Evolutionary conservation across 2,888 invertebrate genomes (phyloP).

Genomic region (Drosophila yooni): DNA sequence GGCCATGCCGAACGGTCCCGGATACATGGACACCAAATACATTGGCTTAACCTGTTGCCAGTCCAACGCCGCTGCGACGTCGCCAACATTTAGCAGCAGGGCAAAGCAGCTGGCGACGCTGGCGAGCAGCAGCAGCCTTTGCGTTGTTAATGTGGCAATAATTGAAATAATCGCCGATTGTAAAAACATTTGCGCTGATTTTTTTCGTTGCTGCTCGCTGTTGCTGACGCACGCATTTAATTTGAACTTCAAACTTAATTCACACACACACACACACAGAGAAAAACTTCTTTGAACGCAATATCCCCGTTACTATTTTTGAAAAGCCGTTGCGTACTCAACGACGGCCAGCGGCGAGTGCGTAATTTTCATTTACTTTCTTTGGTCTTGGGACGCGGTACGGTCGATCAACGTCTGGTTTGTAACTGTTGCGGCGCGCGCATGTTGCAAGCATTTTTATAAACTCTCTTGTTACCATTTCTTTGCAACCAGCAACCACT

Average conservation of each 20-base stretch:
- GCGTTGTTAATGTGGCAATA: conserved; percentile 55
- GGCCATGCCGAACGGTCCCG: conserved; percentile 60
- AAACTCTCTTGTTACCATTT: conserved; percentile 66
- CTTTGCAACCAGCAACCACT: conserved; percentile 44
- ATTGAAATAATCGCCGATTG: conserved; percentile 58
- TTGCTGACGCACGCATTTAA: conserved; percentile 67
- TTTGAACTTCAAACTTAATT: conserved; percentile 56
- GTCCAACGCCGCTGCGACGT: conserved; percentile 66
- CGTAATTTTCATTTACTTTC: conserved; percentile 42
- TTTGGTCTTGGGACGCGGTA: conserved; percentile 34
- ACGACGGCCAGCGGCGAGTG: conserved; percentile 2
- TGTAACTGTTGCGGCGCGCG: conserved; percentile 73
- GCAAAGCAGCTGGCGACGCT: conserved; percentile 25
- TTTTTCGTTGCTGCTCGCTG: conserved; percentile 37
- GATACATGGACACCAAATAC: conserved; percentile 83
- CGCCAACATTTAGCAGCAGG: conserved; percentile 48
- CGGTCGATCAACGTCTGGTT: conserved; percentile 61
- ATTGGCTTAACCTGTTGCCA: conserved; percentile 84
- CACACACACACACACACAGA: conserved; percentile 38
- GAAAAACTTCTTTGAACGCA: conserved; percentile 17
- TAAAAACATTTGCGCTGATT: conserved; percentile 73
- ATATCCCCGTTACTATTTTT: conserved; percentile 46
- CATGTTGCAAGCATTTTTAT: conserved; percentile 78
- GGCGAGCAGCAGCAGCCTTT: conserved; percentile 28
- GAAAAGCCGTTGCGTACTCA: conserved; percentile 61